phyloP scores from a whole-genome alignment of 2,113 vertebrate species.

The Myrmecobius fasciatus region DNA sequence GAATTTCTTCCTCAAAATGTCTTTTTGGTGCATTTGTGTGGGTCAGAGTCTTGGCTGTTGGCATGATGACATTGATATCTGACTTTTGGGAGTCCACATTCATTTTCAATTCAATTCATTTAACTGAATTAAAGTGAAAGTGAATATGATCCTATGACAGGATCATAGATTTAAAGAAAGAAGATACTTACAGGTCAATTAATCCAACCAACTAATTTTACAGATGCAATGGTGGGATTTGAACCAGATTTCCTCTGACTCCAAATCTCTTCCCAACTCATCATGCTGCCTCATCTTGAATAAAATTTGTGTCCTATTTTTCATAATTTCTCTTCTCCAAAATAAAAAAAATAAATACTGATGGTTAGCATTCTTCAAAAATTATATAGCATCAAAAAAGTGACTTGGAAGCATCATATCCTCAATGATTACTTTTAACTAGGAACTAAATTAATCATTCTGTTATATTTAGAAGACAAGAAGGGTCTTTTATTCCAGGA shows the following conservation, averaged over 20 bases:
- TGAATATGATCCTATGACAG: too few species aligned
- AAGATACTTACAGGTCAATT: background rate
- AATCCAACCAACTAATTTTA: background rate
- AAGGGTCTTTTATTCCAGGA: background rate
- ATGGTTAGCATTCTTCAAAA: constrained; percentile 32
- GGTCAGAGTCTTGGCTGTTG: background rate
- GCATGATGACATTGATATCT: background rate
- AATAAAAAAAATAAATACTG: background rate
- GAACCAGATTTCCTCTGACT: background rate
- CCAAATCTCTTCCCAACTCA: background rate
- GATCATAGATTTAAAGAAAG: background rate
- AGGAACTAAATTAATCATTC: background rate
- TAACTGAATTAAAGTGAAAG: too few species aligned
- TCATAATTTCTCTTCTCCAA: background rate
- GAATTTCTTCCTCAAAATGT: background rate
- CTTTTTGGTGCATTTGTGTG: background rate
- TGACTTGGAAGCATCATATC: constrained; percentile 9
- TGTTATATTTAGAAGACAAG: background rate
- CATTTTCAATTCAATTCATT: background rate
- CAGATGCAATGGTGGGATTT: background rate
- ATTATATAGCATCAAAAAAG: constrained; percentile 18
- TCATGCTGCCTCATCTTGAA: background rate
- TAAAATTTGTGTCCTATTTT: background rate
- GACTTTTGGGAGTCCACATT: background rate
- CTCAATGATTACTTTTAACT: background rate